Evolutionary conservation across 2,113 vertebrate species (phyloP), one percentile per base, ranked within the genome.

Genomic region (Plectropomus leopardus): DNA sequence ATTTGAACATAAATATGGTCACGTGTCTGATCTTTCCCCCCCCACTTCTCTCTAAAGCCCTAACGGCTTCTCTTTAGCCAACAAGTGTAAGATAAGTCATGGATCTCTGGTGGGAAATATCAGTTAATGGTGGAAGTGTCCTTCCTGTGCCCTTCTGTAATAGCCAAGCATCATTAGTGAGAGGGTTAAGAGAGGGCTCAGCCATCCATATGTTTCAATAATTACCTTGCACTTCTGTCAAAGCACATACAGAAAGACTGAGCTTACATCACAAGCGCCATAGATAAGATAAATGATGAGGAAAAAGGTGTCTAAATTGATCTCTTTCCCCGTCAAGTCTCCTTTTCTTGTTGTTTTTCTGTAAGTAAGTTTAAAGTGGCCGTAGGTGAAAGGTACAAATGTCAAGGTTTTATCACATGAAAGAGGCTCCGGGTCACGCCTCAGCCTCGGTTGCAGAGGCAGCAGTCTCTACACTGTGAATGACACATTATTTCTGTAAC

Each of bases 401-500:
- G 57, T 73, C 83, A 68, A 75, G 70, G 83, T 73, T 90, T 88
- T 84, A 93, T 76, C 66, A 88, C 23, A 57, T 70, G 57, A 50
- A 69, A 83, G 26, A 64, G 80, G 75, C 75, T 65, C 36, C 47
- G 28, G 76, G 78, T 84, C 86, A 86, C 34, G 50, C 48, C 61
- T 79, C 44, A 81, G 50, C 76, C 87, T 48, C 77, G 34, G 83
- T 88, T 89, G 75, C 79, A 92, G 78, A 84, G 70, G 89, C 84
- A 82, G 86, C 80, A 89, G 86, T 54, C 92, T 82, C 76, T 89
- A 60, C 89, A 87, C 77, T 57, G 93, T 96, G 95, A 96, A 85
- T 95, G 95, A 95, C 95, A 96, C 89, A 85, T 95, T 92, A 94
- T 96, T 97, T 91, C 93, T 89, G 61, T 88, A 91, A 79, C 73